Evolutionary conservation across 2,888 invertebrate species (phyloP).

Genomic region (Spilarctia lutea): DNA sequence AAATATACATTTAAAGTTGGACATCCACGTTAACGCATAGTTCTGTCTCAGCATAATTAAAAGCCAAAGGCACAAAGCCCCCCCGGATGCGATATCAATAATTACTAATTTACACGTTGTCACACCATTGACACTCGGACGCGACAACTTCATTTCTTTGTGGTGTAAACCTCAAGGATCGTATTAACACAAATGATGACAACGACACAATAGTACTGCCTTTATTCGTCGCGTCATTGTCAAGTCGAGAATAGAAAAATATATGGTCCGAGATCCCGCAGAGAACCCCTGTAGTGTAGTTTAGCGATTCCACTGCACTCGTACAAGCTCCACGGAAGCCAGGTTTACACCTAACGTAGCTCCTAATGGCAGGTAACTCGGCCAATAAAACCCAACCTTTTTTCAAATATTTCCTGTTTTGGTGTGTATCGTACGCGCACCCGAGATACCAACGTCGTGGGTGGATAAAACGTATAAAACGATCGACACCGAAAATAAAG

Average conservation of each 20-base stretch:
- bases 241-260: constrained; percentile 81
- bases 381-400: constrained; percentile 83
- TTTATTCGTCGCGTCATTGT: constrained; percentile 80
- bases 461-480: constrained; percentile 84
- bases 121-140: constrained; percentile 80
- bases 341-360: constrained; percentile 83
- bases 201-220: constrained; percentile 76
- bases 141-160: constrained; percentile 82
- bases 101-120: constrained; percentile 85
- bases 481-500: constrained; percentile 81
- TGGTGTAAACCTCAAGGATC: constrained; percentile 85
- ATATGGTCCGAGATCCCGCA: constrained; percentile 77
- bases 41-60: constrained; percentile 69
- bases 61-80: constrained; percentile 72
- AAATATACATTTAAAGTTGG: constrained; percentile 54
- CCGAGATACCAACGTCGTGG: constrained; percentile 82
- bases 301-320: constrained; percentile 69
- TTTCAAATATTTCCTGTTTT: constrained; percentile 84
- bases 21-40: constrained; percentile 70
- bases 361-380: constrained; percentile 85
- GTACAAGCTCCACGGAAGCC: constrained; percentile 78
- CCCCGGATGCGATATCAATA: constrained; percentile 78
- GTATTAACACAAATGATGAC: constrained; percentile 86
- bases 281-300: constrained; percentile 77
- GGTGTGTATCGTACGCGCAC: constrained; percentile 77